phyloP scores from a whole-genome alignment of 1,140 invertebrate species.

The Choristoneura fumiferana region DNA sequence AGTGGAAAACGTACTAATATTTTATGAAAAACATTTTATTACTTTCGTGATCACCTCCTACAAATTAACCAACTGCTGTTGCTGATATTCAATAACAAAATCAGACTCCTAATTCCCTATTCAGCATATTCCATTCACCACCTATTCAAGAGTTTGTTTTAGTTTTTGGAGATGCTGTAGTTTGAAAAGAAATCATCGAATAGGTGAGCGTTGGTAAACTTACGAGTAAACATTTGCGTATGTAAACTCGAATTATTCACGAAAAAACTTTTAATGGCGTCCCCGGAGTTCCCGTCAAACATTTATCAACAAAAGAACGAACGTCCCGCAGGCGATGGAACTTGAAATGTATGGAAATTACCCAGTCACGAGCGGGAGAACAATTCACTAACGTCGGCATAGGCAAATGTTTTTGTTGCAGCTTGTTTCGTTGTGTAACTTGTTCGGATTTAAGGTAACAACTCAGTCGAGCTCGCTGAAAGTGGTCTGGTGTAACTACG shows the following conservation, averaged over 20 bases:
- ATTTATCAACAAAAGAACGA: conserved; percentile 79
- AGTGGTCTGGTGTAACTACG: conserved; percentile 11
- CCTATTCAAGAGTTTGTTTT: neutral
- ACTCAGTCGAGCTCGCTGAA: conserved; percentile 22
- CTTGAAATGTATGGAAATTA: conserved; percentile 79
- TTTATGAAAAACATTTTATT: too few relatives aligned
- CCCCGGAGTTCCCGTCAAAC: conserved; percentile 77
- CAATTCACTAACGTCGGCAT: conserved; percentile 76
- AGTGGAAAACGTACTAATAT: too few relatives aligned
- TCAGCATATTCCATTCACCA: neutral
- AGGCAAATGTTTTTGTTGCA: conserved; percentile 77
- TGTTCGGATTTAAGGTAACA: conserved; percentile 57
- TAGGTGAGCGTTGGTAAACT: conserved; percentile 73
- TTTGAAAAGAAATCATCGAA: conserved; percentile 75
- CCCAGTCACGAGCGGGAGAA: conserved; percentile 74
- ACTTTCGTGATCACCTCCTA: too few relatives aligned
- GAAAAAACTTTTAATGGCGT: conserved; percentile 79
- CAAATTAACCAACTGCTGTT: too few relatives aligned
- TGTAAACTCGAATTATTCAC: conserved; percentile 78
- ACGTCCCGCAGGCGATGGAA: conserved; percentile 78
- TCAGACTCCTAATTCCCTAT: neutral
- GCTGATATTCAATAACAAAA: too few relatives aligned
- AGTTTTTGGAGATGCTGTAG: conserved; percentile 24
- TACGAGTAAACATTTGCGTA: conserved; percentile 77
- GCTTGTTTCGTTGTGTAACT: conserved; percentile 64